Base-by-base conservation (phyloP, 2,797 vertebrate genomes). In the Bovichtus variegatus region DNA sequence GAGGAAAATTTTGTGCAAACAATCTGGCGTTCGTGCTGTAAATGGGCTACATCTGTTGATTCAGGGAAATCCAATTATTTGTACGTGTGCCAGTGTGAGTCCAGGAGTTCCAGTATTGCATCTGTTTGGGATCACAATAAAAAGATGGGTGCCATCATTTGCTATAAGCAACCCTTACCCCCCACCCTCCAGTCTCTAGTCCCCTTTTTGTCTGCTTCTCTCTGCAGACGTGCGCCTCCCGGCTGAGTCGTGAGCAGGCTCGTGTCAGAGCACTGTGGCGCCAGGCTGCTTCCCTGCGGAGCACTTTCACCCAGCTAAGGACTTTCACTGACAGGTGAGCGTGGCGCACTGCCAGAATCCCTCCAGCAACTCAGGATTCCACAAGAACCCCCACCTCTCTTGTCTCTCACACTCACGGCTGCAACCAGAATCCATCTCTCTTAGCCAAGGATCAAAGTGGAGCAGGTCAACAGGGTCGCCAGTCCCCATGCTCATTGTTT, bases 241-340 rank as follows among this genome's bases (percentile, higher is more conserved):
- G 76, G 76, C 84, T 86, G 5, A 87, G 87, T 72, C 91, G 69
- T 12, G 95, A 96, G 60, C 93, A 96, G 80, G 88, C 77, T 76
- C 91, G 85, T 27, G 69, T 96, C 88, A 91, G 96, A 78, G 90
- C 84, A 1, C 89, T 97, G 74, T 95, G 96, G 96, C 95, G 94
- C 92, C 96, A 96, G 93, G 94, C 95, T n/a, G 88, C 95, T 16
- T 93, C 92, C 4, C 92, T 98, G 50, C 94, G 93, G 59, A 94
- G 81, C 81, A 85, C 92, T 78, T 94, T 97, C 84, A 92, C 93
- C n/a, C 95, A 97, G 76, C 91, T 97, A 43, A 95, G 95, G 74
- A 90, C 90, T 18, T 93, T 92, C 76, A 87, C 95, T 46, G 94
- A 97, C 92, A 96, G 95, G 97, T 98, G 89, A 93, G 94, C 58